Evolutionary conservation across 1,140 invertebrate species (phyloP).

Genomic region (Kradibia gibbosae): DNA sequence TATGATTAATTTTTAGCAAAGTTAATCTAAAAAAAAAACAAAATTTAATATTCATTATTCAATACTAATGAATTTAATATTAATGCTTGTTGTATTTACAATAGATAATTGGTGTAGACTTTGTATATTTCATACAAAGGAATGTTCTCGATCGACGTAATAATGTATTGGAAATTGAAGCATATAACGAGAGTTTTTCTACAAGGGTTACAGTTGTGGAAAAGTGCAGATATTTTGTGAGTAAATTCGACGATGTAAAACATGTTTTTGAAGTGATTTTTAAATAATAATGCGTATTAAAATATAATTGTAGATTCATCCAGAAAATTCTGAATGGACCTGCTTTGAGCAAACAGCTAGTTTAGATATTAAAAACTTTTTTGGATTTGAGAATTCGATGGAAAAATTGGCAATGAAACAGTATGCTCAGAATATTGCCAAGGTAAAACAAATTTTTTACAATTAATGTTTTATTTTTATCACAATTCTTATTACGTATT

Average conservation of each 20-base stretch:
- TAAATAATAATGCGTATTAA: not conserved
- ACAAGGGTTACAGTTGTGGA: conserved; percentile 90
- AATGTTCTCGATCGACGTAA: conserved; percentile 88
- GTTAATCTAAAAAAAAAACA: not conserved
- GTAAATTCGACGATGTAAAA: conserved; percentile 64
- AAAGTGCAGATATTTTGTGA: conserved; percentile 93
- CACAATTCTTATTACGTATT: conserved; percentile 3
- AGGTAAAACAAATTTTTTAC: conserved; percentile 73
- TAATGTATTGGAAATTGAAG: conserved; percentile 91
- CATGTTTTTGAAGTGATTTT: not conserved
- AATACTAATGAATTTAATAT: not conserved
- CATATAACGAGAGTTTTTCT: conserved; percentile 94
- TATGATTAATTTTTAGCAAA: too few species aligned
- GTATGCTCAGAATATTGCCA: conserved; percentile 93
- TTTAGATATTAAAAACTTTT: conserved; percentile 97
- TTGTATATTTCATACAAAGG: conserved; percentile 93
- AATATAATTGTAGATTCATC: conserved; percentile 82
- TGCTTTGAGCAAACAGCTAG: conserved; percentile 96
- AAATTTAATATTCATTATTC: not conserved
- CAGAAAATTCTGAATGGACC: conserved; percentile 96
- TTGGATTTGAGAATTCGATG: conserved; percentile 95
- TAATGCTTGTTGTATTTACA: conserved; percentile 55
- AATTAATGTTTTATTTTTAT: not conserved
- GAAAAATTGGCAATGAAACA: conserved; percentile 98
- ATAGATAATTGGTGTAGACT: conserved; percentile 95